phyloP scores from a whole-genome alignment of 2,888 invertebrate species.

The Thymelicus sylvestris region DNA sequence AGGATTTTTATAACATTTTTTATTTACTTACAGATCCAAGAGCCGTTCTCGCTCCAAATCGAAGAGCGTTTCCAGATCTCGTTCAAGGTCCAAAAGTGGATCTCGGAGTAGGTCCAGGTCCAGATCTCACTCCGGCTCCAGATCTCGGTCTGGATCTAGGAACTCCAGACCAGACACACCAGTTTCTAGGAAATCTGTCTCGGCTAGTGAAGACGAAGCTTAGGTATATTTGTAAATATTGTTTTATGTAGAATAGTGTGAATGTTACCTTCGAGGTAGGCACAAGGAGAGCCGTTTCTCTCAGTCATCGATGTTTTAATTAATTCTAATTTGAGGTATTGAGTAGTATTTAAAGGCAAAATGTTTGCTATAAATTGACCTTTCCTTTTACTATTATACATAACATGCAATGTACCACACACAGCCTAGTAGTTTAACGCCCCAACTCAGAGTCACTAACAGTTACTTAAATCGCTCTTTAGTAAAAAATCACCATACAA shows the following conservation, averaged over 20 bases:
- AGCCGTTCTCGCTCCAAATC: conserved; percentile 67
- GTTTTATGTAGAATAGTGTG: background rate
- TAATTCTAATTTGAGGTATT: too few relatives aligned
- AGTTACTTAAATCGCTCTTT: too few relatives aligned
- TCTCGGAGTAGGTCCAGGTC: conserved; percentile 63
- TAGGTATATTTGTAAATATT: conserved; percentile 54
- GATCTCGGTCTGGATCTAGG: conserved; percentile 68
- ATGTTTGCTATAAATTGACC: too few relatives aligned
- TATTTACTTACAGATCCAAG: conserved; percentile 53
- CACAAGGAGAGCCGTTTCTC: background rate
- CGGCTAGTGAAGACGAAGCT: conserved; percentile 84
- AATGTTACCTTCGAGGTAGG: conserved; percentile 29
- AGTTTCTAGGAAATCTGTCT: conserved; percentile 85
- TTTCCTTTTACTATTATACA: too few relatives aligned
- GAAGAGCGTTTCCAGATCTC: conserved; percentile 59
- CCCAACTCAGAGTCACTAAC: too few relatives aligned
- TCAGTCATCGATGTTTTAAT: too few relatives aligned
- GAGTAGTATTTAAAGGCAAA: too few relatives aligned
- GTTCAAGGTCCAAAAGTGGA: conserved; percentile 57
- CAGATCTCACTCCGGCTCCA: conserved; percentile 69
- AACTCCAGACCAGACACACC: conserved; percentile 82
- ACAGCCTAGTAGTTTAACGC: too few relatives aligned
- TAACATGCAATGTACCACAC: too few relatives aligned
- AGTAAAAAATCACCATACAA: too few relatives aligned
- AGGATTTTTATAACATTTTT: background rate